phyloP scores from a whole-genome alignment of 2,888 invertebrate genomes.

The Oligia latruncula region DNA sequence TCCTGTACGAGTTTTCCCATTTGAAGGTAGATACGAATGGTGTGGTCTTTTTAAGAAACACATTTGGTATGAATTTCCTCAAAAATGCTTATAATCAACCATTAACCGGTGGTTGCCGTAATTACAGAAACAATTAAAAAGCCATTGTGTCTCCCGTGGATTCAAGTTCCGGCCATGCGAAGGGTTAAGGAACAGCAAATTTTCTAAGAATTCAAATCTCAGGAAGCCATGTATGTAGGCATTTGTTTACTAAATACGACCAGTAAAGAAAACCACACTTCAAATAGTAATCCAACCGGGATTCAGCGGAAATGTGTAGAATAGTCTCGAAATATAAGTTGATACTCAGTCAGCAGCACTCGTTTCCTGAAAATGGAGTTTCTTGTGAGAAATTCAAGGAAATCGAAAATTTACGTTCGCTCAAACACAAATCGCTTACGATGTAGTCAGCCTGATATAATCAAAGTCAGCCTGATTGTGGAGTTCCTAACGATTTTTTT shows the following conservation, averaged over 20 bases:
- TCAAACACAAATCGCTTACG: conserved; percentile 57
- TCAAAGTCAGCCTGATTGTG: conserved; percentile 21
- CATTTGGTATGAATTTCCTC: background rate
- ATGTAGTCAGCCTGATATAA: conserved; percentile 28
- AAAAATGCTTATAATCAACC: background rate
- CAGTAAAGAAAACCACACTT: background rate
- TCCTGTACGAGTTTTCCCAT: background rate
- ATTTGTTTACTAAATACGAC: conserved; percentile 3
- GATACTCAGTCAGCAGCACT: conserved; percentile 57
- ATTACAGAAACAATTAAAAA: background rate
- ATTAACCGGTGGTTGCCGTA: background rate
- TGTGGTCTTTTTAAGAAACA: background rate
- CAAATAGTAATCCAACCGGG: conserved; percentile 6
- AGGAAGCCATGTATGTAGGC: background rate
- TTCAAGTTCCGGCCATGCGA: background rate
- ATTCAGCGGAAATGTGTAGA: conserved; percentile 41
- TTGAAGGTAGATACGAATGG: background rate
- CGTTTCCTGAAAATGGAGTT: conserved; percentile 58
- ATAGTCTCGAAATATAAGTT: conserved; percentile 53
- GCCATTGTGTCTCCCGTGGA: background rate
- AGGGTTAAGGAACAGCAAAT: background rate
- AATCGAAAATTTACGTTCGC: conserved; percentile 57
- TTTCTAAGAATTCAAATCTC: background rate
- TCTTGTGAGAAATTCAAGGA: conserved; percentile 52
- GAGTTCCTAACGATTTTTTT: conserved; percentile 11